phyloP scores from a whole-genome alignment of 2,113 vertebrate genomes.

The Bombycilla garrulus region DNA sequence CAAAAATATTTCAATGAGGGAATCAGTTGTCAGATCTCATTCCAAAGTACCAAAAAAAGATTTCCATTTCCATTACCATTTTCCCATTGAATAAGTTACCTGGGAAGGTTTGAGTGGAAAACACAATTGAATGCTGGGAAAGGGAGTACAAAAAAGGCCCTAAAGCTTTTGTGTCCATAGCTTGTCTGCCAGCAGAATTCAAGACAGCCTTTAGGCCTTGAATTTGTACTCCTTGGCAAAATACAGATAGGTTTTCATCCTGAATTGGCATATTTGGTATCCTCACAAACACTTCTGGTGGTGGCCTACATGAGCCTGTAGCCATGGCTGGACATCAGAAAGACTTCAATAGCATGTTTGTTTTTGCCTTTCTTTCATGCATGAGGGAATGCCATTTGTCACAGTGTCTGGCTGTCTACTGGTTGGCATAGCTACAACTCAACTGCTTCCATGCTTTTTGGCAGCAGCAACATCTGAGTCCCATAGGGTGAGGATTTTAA shows the following conservation, averaged over 20 bases:
- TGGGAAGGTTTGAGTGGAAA: not conserved
- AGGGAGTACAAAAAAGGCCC: not conserved
- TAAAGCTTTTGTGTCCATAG: not conserved
- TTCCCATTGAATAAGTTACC: not conserved
- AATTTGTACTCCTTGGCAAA: not conserved
- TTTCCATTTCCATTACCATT: constrained; percentile 27
- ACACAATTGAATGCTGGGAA: not conserved
- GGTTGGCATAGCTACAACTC: not conserved
- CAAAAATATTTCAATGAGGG: constrained; percentile 53
- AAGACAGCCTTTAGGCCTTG: not conserved
- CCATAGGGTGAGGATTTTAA: not conserved
- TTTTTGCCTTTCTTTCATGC: not conserved
- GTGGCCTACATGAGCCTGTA: not conserved
- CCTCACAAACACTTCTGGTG: not conserved
- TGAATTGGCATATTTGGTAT: not conserved
- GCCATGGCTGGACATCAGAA: not conserved
- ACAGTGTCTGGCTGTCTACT: not conserved
- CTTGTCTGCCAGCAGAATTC: not conserved
- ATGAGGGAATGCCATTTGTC: not conserved
- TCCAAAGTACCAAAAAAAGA: constrained; percentile 46
- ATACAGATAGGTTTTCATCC: not conserved
- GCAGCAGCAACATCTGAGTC: not conserved
- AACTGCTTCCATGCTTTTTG: not conserved
- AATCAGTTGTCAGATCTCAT: constrained; percentile 56
- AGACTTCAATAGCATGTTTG: not conserved